Conservation (phyloP, 2,113 vertebrate species). For the Condylura cristata region DNA sequence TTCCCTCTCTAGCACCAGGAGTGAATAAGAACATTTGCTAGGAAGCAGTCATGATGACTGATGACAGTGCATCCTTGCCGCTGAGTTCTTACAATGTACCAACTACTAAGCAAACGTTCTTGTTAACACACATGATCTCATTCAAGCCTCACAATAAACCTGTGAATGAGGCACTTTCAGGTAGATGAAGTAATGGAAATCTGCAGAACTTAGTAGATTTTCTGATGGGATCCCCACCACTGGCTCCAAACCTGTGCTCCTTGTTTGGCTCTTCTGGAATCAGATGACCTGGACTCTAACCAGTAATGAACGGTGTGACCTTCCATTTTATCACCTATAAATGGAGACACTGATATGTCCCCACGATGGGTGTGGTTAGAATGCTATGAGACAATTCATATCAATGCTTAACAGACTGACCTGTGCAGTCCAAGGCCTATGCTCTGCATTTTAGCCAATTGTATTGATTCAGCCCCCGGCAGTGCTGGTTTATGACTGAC, state of each 20-base stretch:
- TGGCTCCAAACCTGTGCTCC: not conserved
- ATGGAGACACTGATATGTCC: not conserved
- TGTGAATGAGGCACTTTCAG: not conserved
- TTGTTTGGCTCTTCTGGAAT: not conserved
- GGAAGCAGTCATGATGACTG: not conserved
- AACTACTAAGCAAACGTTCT: no score
- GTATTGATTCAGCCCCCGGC: not conserved
- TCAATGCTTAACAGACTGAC: not conserved
- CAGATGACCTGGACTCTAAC: not conserved
- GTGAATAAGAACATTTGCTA: not conserved
- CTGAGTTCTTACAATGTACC: not conserved
- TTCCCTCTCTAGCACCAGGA: not conserved
- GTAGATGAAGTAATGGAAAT: not conserved
- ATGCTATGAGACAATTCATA: not conserved
- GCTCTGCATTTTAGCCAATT: not conserved
- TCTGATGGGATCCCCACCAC: not conserved
- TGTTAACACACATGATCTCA: not conserved
- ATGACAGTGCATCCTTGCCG: no score
- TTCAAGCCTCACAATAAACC: not conserved
- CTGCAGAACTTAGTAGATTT: not conserved
- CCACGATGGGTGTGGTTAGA: not conserved
- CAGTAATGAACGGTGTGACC: not conserved
- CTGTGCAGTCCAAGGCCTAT: fast-evolving
- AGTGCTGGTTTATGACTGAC: not conserved
- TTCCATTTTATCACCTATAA: not conserved